These are phyloP conservation scores for Pelvicachromis taeniatus DNA, from an alignment of 2,113 vertebrate species.

Conservation along the genomic window DNA sequence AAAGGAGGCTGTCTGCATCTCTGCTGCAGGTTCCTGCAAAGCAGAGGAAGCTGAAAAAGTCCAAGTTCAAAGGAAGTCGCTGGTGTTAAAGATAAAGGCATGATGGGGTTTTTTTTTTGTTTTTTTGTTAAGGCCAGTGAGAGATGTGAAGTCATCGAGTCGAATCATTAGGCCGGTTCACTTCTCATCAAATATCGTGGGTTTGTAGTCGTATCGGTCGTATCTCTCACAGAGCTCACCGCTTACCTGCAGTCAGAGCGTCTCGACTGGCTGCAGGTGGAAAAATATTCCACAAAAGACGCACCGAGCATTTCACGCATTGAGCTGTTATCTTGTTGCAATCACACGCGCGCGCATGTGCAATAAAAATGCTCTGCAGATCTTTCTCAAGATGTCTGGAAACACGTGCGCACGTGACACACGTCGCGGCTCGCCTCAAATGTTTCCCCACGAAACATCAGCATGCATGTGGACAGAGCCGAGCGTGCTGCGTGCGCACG, in stretches of 20 bases:
- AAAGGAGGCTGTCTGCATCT: background rate
- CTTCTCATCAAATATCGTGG: background rate
- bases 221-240: background rate
- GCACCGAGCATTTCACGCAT: background rate
- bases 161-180: background rate
- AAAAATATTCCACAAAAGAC: background rate
- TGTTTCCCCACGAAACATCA: background rate
- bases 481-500: background rate
- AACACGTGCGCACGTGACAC: background rate
- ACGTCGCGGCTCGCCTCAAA: background rate
- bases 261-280: background rate
- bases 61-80: background rate
- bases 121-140: background rate
- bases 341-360: rapidly evolving
- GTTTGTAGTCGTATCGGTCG: background rate
- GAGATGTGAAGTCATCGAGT: background rate
- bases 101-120: background rate
- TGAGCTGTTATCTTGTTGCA: background rate
- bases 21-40: background rate
- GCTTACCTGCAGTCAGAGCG: background rate
- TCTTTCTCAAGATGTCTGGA: background rate
- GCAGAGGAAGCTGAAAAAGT: background rate
- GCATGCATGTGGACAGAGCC: background rate
- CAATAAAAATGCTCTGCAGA: background rate
- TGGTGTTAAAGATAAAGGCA: background rate